Evolutionary conservation across 2,888 invertebrate genomes (phyloP).

Genomic region (Acleris literana): DNA sequence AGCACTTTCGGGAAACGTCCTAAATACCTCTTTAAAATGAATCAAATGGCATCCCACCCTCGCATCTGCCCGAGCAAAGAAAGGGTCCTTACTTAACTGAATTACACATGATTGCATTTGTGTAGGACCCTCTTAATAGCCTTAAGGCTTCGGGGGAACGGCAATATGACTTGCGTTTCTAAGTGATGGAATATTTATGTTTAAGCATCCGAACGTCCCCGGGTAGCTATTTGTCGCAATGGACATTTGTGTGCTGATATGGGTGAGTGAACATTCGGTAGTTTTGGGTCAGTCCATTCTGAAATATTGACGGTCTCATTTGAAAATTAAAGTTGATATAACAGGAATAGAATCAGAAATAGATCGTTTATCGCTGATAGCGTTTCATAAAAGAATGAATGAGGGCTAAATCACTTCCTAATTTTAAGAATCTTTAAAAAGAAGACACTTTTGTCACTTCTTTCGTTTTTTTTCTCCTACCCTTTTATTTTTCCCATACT

Average conservation of each 20-base stretch:
- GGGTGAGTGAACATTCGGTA: neutral
- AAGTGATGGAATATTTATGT: conserved; percentile 29
- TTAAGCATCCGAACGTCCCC: conserved; percentile 6
- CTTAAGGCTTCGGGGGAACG: conserved; percentile 1
- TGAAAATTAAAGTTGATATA: no score
- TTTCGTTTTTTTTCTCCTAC: no score
- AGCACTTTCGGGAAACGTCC: conserved; percentile 12
- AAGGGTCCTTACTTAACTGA: conserved; percentile 32
- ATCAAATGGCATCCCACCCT: conserved; percentile 18
- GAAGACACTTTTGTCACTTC: no score
- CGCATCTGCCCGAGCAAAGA: conserved; percentile 18
- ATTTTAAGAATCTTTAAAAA: no score
- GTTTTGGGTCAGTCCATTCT: no score
- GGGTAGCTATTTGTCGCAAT: neutral
- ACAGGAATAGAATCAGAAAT: no score
- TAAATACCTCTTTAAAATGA: conserved; percentile 26
- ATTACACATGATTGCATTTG: conserved; percentile 36
- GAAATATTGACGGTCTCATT: no score
- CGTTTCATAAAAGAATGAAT: no score
- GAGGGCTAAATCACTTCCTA: no score
- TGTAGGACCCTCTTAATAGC: conserved; percentile 22
- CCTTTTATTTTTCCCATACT: no score
- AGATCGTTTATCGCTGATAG: no score
- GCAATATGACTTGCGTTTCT: conserved; percentile 9
- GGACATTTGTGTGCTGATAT: neutral